Evolutionary conservation across 2,113 vertebrate species (phyloP).

Genomic region (Alexandromys fortis): DNA sequence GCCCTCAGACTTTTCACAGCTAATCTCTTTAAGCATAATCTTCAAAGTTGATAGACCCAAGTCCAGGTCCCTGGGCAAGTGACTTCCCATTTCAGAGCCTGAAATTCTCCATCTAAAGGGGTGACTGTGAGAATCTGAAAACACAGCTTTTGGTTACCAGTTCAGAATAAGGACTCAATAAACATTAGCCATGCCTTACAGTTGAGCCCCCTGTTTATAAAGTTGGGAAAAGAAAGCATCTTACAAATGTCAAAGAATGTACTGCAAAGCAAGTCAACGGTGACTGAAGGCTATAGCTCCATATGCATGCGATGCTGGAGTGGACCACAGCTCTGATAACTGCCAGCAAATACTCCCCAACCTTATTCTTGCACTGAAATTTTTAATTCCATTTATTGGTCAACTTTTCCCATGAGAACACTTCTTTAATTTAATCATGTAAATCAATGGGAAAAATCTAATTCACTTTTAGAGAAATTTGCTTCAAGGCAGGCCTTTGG

Average conservation of each 20-base stretch:
- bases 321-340: neutral
- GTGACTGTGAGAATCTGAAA: neutral
- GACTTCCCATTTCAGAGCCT: neutral
- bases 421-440: constrained; percentile 79
- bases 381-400: constrained; percentile 75
- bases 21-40: neutral
- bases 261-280: neutral
- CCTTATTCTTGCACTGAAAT: neutral
- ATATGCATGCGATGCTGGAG: fast-evolving
- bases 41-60: neutral
- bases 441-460: constrained; percentile 78
- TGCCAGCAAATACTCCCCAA: neutral
- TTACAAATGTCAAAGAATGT: neutral
- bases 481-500: constrained; percentile 64
- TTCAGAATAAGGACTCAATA: neutral
- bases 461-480: constrained; percentile 78
- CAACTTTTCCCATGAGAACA: constrained; percentile 73
- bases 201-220: neutral
- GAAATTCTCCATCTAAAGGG: neutral
- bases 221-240: neutral
- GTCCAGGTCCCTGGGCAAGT: neutral
- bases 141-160: neutral
- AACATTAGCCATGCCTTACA: neutral
- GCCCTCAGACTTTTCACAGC: neutral
- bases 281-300: neutral